Evolutionary conservation across 2,888 invertebrate species (phyloP).

Genomic region (Hypolimnas misippus): DNA sequence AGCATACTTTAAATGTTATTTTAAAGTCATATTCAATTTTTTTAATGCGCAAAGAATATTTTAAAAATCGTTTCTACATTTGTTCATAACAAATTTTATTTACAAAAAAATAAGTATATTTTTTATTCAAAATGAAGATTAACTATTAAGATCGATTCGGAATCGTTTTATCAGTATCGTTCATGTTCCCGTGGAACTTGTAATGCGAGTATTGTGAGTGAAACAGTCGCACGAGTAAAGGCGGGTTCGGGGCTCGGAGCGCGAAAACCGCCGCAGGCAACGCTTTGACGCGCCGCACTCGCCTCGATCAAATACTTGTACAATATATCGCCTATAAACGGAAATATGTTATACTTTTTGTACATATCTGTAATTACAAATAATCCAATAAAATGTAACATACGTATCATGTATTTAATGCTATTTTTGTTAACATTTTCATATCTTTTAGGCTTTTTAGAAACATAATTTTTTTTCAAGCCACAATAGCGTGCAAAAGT

Average conservation of each 20-base stretch:
- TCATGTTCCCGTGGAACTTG: constrained; percentile 21
- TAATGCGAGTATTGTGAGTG: constrained; percentile 32
- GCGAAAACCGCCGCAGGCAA: constrained; percentile 40
- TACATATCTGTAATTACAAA: not conserved
- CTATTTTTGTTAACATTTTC: not conserved
- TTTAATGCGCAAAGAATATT: too few species aligned
- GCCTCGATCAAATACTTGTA: constrained; percentile 18
- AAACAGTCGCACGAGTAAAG: constrained; percentile 24
- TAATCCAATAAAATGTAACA: not conserved
- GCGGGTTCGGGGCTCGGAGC: constrained; percentile 34
- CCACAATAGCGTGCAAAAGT: too few species aligned
- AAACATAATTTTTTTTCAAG: too few species aligned
- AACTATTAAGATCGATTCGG: not conserved
- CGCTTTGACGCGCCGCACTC: constrained; percentile 42
- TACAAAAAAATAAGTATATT: not conserved
- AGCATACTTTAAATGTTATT: too few species aligned
- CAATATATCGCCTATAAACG: constrained; percentile 15
- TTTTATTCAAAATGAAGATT: not conserved
- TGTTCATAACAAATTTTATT: not conserved
- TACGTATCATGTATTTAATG: not conserved
- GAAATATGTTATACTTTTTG: constrained; percentile 7
- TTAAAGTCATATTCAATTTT: too few species aligned
- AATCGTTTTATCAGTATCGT: not conserved
- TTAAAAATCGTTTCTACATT: too few species aligned
- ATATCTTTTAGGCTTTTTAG: too few species aligned